Conservation (phyloP, 2,113 vertebrate species). For the Muscicapa adusta region DNA sequence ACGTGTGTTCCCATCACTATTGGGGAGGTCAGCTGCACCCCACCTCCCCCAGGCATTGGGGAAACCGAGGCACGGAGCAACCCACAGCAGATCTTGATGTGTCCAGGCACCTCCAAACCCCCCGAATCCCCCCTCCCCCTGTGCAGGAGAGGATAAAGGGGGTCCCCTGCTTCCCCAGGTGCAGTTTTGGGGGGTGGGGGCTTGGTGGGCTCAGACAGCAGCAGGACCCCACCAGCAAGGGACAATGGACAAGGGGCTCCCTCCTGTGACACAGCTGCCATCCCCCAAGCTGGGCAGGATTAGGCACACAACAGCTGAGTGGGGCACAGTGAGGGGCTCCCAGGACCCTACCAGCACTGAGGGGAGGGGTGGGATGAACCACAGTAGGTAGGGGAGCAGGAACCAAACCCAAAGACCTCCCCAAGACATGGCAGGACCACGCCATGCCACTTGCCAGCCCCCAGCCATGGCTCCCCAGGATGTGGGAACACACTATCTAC, state of each 20-base stretch:
- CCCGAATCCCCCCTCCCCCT: rapidly evolving
- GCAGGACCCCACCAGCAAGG: not conserved
- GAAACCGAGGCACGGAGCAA: not conserved
- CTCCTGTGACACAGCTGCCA: not conserved
- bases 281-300: not conserved
- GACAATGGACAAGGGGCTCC: slow-evolving; percentile 29
- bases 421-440: not conserved
- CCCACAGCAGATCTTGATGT: not conserved
- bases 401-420: not conserved
- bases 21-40: not conserved
- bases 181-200: too few species aligned
- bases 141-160: not conserved
- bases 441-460: not conserved
- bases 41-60: not conserved
- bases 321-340: not conserved
- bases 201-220: not conserved
- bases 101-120: not conserved
- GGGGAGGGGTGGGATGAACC: not conserved
- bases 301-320: slow-evolving; percentile 5
- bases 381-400: not conserved
- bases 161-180: too few species aligned
- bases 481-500: not conserved
- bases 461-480: not conserved
- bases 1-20: rapidly evolving
- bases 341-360: not conserved